Percentiles rank a stretch among this genome's conserved stretches.
These are phyloP conservation scores for Nansenia antarctica DNA, from an alignment of 2,113 vertebrate genomes.

Conservation along the genomic window DNA sequence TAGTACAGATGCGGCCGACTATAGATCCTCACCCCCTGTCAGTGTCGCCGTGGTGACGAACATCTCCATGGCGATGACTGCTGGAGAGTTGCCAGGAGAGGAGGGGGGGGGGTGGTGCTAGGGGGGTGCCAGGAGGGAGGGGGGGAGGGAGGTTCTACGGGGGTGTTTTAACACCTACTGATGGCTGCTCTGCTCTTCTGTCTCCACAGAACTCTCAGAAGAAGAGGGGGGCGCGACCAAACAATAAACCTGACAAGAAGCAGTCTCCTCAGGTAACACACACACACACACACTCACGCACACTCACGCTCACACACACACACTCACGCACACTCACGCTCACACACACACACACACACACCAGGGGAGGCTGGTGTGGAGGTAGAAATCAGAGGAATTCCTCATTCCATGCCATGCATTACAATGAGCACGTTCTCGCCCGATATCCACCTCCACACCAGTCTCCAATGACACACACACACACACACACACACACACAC, in stretches of 20 bases:
- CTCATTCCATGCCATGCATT: too few species aligned
- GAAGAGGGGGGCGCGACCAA: constrained; percentile 85
- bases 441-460: neutral
- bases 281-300: constrained; percentile 9
- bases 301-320: too few species aligned
- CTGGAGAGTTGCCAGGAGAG: too few species aligned
- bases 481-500: neutral
- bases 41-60: constrained; percentile 13
- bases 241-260: constrained; percentile 93
- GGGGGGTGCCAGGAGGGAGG: neutral
- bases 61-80: constrained; percentile 19
- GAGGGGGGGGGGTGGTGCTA: too few species aligned
- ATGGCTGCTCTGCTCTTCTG: constrained; percentile 17
- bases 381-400: too few species aligned
- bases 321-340: too few species aligned
- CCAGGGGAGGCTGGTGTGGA: too few species aligned
- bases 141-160: neutral
- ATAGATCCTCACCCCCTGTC: constrained; percentile 24
- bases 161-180: constrained; percentile 20
- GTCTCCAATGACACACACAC: neutral
- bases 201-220: constrained; percentile 90
- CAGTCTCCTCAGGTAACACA: constrained; percentile 82
- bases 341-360: too few species aligned
- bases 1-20: constrained; percentile 11
- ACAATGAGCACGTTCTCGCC: too few species aligned